A percentile compares a stretch with the other conserved stretches of the same genome.
Evolutionary conservation across 2,113 vertebrate species (phyloP).

Genomic region (Etheostoma spectabile): DNA sequence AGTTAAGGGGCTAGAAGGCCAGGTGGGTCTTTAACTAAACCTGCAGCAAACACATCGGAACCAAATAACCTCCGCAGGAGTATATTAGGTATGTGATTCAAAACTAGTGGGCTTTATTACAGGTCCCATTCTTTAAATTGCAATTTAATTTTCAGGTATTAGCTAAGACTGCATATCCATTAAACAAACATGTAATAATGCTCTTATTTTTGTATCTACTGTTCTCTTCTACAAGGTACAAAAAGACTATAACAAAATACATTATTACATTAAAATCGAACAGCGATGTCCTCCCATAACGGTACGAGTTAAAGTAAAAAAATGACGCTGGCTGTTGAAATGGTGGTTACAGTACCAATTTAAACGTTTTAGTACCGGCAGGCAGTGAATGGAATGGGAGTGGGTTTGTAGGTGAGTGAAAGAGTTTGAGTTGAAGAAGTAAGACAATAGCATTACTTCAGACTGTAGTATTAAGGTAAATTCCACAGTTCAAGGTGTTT

Average conservation of each 20-base stretch:
- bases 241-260: no score
- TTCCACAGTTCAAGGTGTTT: no score
- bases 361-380: conserved; percentile 18
- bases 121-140: neutral
- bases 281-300: neutral
- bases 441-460: neutral
- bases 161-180: neutral
- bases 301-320: neutral
- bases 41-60: conserved; percentile 65
- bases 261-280: neutral
- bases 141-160: neutral
- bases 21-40: conserved; percentile 75
- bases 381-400: neutral
- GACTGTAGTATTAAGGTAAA: no score
- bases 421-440: conserved; percentile 1
- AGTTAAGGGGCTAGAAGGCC: conserved; percentile 53
- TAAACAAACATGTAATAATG: neutral
- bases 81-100: conserved; percentile 27
- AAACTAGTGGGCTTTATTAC: neutral
- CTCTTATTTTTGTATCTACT: neutral
- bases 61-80: conserved; percentile 60
- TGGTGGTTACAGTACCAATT: conserved; percentile 22
- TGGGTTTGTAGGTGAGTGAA: neutral
- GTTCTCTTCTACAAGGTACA: neutral
- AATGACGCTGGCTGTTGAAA: neutral